A percentile compares a stretch with the other conserved stretches of the same genome.
These are phyloP conservation scores for Fundulus diaphanus DNA, from an alignment of 2,797 vertebrate species.

Conservation along the genomic window DNA sequence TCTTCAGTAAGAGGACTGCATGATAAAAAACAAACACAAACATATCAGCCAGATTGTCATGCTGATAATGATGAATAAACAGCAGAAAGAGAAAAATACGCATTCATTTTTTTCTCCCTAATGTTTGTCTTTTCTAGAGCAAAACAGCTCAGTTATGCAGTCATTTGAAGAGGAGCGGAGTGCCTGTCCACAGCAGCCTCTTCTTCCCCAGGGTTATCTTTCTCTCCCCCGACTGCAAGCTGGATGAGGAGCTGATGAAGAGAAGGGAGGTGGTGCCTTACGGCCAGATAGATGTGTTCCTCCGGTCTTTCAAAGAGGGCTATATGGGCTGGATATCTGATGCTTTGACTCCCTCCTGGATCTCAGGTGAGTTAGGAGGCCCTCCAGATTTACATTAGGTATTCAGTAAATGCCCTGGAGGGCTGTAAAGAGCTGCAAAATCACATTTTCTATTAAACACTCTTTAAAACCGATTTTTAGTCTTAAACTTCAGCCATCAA, in stretches of 20 bases:
- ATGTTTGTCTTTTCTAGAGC: slow-evolving; percentile 56
- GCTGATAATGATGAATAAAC: background rate
- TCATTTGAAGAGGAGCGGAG: slow-evolving; percentile 74
- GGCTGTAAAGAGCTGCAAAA: background rate
- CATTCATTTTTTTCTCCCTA: background rate
- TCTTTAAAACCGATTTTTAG: too few species aligned
- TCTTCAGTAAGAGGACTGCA: background rate
- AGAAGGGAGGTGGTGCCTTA: slow-evolving; percentile 76
- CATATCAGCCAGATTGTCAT: background rate
- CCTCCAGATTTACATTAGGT: background rate
- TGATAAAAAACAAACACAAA: background rate
- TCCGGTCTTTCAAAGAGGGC: slow-evolving; percentile 75
- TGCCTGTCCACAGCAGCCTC: slow-evolving; percentile 65
- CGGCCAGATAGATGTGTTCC: slow-evolving; percentile 70
- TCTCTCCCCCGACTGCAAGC: slow-evolving; percentile 76
- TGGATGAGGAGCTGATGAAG: slow-evolving; percentile 75
- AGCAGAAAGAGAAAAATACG: background rate
- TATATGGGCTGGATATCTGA: slow-evolving; percentile 79
- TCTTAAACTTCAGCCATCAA: background rate
- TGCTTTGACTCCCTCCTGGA: slow-evolving; percentile 79
- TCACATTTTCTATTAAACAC: background rate
- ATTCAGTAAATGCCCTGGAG: background rate
- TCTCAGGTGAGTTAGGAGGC: slow-evolving; percentile 73
- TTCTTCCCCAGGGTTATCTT: slow-evolving; percentile 79
- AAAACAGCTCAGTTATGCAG: slow-evolving; percentile 74